phyloP scores from a whole-genome alignment of 2,888 invertebrate genomes.

The Barypeithes pellucidus region DNA sequence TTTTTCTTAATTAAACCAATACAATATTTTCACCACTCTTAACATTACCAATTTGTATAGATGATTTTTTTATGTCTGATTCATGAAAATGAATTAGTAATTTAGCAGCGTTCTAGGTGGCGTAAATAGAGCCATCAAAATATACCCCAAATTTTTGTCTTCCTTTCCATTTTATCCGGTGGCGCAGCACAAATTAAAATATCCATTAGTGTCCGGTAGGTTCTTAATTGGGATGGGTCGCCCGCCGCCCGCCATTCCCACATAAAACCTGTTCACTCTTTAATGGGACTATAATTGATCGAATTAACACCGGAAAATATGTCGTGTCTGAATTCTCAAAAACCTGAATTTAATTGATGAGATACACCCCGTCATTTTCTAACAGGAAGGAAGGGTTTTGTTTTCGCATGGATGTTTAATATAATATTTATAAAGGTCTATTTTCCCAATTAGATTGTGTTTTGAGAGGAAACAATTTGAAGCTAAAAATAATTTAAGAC shows the following conservation, averaged over 20 bases:
- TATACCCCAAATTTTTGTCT: constrained; percentile 43
- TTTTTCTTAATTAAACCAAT: too few species aligned
- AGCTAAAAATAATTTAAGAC: too few species aligned
- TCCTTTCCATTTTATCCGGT: constrained; percentile 37
- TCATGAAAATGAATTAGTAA: too few species aligned
- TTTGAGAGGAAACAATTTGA: too few species aligned
- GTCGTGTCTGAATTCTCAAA: constrained; percentile 43
- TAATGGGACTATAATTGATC: constrained; percentile 53
- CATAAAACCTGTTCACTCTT: constrained; percentile 50
- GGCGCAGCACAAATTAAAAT: constrained; percentile 48
- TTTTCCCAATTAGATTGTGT: too few species aligned
- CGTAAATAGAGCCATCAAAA: constrained; percentile 23
- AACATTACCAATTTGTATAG: too few species aligned
- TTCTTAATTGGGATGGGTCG: constrained; percentile 50
- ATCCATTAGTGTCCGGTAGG: constrained; percentile 44
- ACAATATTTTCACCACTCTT: too few species aligned
- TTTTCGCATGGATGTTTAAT: background rate
- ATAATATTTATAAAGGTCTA: too few species aligned
- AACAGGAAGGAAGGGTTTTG: background rate
- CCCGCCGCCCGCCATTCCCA: constrained; percentile 43
- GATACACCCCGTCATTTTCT: constrained; percentile 2
- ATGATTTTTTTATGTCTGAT: too few species aligned
- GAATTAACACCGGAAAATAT: constrained; percentile 51
- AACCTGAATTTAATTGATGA: constrained; percentile 44
- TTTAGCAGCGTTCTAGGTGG: too few species aligned